These are phyloP conservation scores for Torymus auratus DNA, from an alignment of 2,888 invertebrate genomes.

Conservation along the genomic window DNA sequence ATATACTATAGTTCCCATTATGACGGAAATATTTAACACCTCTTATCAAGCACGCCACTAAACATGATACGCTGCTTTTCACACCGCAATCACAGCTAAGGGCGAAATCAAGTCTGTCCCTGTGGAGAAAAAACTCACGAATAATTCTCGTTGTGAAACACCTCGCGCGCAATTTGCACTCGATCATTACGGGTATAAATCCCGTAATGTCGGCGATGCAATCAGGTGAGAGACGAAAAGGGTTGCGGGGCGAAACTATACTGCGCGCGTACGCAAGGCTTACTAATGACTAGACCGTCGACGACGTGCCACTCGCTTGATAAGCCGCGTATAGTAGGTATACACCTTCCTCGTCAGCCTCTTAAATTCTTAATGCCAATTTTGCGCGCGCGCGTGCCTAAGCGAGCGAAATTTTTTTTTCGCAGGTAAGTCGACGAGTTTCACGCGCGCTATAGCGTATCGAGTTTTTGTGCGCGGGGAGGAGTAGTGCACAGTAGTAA, in stretches of 20 bases:
- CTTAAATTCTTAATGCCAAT: constrained; percentile 40
- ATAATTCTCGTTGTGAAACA: neutral
- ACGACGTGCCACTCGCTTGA: constrained; percentile 40
- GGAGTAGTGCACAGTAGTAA: too few relatives aligned
- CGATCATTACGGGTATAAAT: constrained; percentile 48
- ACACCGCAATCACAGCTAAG: too few relatives aligned
- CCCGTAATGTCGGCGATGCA: constrained; percentile 24
- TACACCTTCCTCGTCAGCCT: neutral
- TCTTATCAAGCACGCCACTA: too few relatives aligned
- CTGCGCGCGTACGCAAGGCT: neutral
- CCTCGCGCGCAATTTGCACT: constrained; percentile 37
- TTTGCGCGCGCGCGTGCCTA: neutral
- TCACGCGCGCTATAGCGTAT: neutral
- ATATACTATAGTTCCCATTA: too few relatives aligned
- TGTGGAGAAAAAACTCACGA: neutral
- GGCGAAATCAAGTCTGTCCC: neutral
- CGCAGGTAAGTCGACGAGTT: neutral
- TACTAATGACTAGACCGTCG: constrained; percentile 51
- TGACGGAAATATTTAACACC: too few relatives aligned
- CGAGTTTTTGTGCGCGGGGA: too few relatives aligned
- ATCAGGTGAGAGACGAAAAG: constrained; percentile 32
- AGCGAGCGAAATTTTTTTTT: constrained; percentile 15
- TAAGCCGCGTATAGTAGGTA: constrained; percentile 10
- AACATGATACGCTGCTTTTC: too few relatives aligned
- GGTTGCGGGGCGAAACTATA: neutral